Evolutionary conservation across 2,113 vertebrate genomes (phyloP).

Genomic region (Megaptera novaeangliae): DNA sequence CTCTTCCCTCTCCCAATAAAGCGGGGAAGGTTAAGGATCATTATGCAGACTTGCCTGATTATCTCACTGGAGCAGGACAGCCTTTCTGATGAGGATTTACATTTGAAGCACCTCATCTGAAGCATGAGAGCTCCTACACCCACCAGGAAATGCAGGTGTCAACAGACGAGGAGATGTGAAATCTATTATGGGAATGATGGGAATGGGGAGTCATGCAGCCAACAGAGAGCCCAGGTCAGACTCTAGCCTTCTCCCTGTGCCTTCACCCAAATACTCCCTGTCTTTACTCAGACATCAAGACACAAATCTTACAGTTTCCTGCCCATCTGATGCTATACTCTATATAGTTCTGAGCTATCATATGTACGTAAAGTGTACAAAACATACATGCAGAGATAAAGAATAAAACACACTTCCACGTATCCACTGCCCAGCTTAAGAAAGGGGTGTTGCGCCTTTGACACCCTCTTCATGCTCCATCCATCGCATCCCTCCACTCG

Average conservation of each 20-base stretch:
- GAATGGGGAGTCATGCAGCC: not conserved
- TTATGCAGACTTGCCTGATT: not conserved
- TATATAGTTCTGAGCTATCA: not conserved
- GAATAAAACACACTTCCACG: not conserved
- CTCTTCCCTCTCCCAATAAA: not conserved
- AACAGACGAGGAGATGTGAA: not conserved
- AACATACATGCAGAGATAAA: not conserved
- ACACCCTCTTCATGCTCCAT: not conserved
- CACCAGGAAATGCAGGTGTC: not conserved
- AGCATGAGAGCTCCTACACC: not conserved
- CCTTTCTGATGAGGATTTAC: not conserved
- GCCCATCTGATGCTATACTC: not conserved
- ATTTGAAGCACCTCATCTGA: not conserved
- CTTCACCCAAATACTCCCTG: not conserved
- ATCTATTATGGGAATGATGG: not conserved
- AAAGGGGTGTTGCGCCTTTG: rapidly evolving
- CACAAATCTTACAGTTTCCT: not conserved
- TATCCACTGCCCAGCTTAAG: not conserved
- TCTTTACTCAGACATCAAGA: not conserved
- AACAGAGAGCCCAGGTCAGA: not conserved
- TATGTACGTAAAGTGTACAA: not conserved
- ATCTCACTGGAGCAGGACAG: not conserved
- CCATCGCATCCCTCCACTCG: not conserved
- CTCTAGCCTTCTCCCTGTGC: not conserved
- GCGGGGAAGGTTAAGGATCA: not conserved